Percentiles rank a stretch among this genome's conserved stretches.
Evolutionary conservation across 2,797 vertebrate genomes (phyloP).

Genomic region (Staurois parvus): DNA sequence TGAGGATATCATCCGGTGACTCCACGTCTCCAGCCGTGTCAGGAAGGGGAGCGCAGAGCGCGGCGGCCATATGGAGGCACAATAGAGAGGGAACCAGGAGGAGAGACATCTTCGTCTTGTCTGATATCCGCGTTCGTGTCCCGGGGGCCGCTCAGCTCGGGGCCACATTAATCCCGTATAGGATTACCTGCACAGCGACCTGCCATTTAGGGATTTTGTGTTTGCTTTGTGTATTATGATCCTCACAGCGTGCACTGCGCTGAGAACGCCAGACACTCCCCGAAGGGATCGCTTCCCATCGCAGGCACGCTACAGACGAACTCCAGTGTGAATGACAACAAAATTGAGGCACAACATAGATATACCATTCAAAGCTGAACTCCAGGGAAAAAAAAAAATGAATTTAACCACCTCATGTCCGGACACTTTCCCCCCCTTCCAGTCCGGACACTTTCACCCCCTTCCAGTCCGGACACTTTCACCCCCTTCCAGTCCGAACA

Average conservation of each 20-base stretch:
- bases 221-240: not conserved
- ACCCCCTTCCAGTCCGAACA: too few relatives aligned
- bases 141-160: not conserved
- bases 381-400: too few relatives aligned
- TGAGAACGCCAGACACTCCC: too few relatives aligned
- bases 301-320: too few relatives aligned
- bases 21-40: not conserved
- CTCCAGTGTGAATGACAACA: too few relatives aligned
- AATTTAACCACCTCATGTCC: too few relatives aligned
- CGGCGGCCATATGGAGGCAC: not conserved
- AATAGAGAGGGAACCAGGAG: not conserved
- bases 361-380: too few relatives aligned
- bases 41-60: not conserved
- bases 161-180: not conserved
- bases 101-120: not conserved
- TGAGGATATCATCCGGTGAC: not conserved
- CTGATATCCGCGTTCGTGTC: not conserved
- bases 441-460: too few relatives aligned
- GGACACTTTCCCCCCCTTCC: too few relatives aligned
- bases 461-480: too few relatives aligned
- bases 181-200: not conserved
- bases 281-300: too few relatives aligned
- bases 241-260: not conserved
- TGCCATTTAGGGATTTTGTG: not conserved
- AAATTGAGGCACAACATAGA: too few relatives aligned